A percentile compares a stretch with the other conserved stretches of the same genome.
Conservation (phyloP, 2,797 vertebrate genomes). For the Sebastes itinus region DNA sequence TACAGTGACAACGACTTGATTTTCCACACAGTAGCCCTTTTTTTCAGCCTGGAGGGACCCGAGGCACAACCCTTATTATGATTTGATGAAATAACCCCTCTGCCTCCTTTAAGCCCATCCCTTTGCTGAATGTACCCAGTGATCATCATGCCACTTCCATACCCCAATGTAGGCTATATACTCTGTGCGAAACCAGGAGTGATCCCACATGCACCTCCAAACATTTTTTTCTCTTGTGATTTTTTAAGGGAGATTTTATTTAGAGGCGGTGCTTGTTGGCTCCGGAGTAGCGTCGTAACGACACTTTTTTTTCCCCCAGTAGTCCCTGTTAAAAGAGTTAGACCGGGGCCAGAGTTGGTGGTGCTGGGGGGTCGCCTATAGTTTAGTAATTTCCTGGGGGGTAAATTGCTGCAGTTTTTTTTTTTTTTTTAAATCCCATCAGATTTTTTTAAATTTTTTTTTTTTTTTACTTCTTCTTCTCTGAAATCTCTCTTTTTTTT, state of each 20-base stretch:
- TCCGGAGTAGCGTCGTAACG: constrained; percentile 85
- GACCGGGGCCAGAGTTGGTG: constrained; percentile 85
- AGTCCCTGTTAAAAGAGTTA: constrained; percentile 86
- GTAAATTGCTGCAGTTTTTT: constrained; percentile 70
- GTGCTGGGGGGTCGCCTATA: constrained; percentile 83
- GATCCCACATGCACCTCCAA: constrained; percentile 77
- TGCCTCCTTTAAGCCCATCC: constrained; percentile 73
- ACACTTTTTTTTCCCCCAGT: constrained; percentile 82
- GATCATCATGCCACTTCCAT: constrained; percentile 73
- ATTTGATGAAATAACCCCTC: constrained; percentile 73
- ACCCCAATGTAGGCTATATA: constrained; percentile 41
- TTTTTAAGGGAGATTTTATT: constrained; percentile 84
- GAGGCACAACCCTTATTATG: constrained; percentile 67
- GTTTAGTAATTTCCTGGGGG: constrained; percentile 78
- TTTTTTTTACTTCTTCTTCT: constrained; percentile 58
- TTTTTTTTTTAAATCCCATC: constrained; percentile 51
- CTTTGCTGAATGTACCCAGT: constrained; percentile 62
- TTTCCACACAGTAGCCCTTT: constrained; percentile 62
- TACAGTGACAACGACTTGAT: constrained; percentile 61
- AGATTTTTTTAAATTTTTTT: constrained; percentile 58
- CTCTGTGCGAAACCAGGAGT: constrained; percentile 53
- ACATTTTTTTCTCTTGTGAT: constrained; percentile 78
- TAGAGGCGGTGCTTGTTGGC: constrained; percentile 88
- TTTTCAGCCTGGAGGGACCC: constrained; percentile 49
- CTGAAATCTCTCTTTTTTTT: constrained; percentile 60